Conservation (phyloP, 1,140 invertebrate species). For the Glossosoma conforme region DNA sequence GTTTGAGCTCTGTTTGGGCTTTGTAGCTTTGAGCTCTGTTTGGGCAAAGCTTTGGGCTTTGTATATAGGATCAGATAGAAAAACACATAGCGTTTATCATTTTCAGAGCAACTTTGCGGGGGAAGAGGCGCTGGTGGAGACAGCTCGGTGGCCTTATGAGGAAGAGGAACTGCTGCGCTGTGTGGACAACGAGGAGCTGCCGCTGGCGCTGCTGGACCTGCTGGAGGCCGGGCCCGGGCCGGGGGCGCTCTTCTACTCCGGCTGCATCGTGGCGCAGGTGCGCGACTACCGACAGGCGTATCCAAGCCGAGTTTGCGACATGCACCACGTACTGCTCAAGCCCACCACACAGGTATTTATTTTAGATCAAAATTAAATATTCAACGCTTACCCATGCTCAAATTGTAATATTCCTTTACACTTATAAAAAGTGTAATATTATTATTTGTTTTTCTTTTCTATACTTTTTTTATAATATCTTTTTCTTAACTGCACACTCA, state of each 20-base stretch:
- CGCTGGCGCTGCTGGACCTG: conserved; percentile 78
- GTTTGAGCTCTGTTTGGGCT: no score
- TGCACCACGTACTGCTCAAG: conserved; percentile 80
- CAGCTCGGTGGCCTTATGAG: conserved; percentile 70
- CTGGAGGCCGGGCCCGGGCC: conserved; percentile 72
- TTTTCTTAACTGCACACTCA: no score
- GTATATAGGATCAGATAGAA: no score
- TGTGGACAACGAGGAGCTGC: conserved; percentile 82
- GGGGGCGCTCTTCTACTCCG: conserved; percentile 81
- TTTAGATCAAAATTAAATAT: no score
- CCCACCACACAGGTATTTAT: conserved; percentile 86
- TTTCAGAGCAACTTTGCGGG: conserved; percentile 21
- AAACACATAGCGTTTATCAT: no score
- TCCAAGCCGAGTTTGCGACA: conserved; percentile 65
- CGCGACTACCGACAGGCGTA: conserved; percentile 79
- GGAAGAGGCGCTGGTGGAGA: conserved; percentile 65
- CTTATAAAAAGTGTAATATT: no score
- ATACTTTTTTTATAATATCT: no score
- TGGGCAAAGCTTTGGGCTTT: no score
- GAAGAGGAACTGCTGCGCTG: conserved; percentile 71
- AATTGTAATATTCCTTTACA: no score
- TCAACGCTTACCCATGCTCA: no score
- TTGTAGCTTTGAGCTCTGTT: no score
- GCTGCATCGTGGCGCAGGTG: conserved; percentile 88
- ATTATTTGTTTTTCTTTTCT: no score